Base-by-base conservation (phyloP, 2,113 vertebrate genomes). In the Entomyzon cyanotis region DNA sequence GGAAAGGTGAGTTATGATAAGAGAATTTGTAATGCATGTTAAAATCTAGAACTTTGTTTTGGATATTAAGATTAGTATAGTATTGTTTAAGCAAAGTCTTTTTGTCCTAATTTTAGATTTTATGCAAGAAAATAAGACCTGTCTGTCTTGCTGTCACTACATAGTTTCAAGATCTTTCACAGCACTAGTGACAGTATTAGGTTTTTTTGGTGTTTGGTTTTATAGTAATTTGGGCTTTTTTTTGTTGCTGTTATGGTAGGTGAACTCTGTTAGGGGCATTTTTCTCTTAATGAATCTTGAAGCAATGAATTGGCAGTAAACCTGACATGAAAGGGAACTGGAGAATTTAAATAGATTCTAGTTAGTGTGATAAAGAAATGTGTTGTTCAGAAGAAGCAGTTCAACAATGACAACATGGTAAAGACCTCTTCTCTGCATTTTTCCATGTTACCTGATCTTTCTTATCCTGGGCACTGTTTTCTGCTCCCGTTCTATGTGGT, bases 1-100 rank as follows among this genome's bases (percentile, higher is more conserved):
- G 98, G 99, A 99, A 98, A 99, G 99, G 99, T 99, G 94, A 98
- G 98, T 97, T 92, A 79, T 81, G 59, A 17, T 42, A 80, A 90
- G 39, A 59, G 15, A 60, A 37, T 39, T n/a, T 75, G 37, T 82
- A 63, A 68, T 37, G 22, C 14, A 20, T 82, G 5, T 67, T 93
- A 76, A 82, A 68, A 73, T n/a, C 9, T 0, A 56, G 33, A 62
- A 56, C n/a, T 62, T 81, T 71, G 15, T 39, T 96, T 63, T 35
- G 44, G 50, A 41, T 75, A 21, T 64, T 89, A 53, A 79, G 58
- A 23, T 75, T 53, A 30, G 12, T 39, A 27, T 20, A 15, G 22
- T 68, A 12, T 22, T 78, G 33, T 8, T 89, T 30, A 60, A 64
- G 44, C 44, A 30, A 75, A 80, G 6, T 63, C 2, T 39, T 78